These are phyloP conservation scores for Halcyon smyrnensis DNA, from an alignment of 2,797 vertebrate species.

Conservation along the genomic window DNA sequence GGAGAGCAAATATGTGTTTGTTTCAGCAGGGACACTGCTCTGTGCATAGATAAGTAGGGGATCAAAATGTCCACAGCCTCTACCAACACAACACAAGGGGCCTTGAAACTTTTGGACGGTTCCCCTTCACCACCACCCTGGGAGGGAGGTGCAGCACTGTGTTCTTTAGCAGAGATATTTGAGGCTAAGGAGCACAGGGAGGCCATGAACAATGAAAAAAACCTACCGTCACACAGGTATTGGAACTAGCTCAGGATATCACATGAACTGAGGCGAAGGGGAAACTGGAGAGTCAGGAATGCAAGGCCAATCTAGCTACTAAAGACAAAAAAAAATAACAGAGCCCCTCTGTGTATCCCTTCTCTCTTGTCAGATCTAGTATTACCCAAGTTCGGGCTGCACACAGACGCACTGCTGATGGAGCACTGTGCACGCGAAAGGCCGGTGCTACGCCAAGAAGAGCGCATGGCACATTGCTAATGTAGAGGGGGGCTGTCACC, in stretches of 20 bases:
- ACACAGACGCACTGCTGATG: background rate
- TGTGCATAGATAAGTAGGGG: background rate
- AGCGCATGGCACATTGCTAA: background rate
- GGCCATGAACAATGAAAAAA: background rate
- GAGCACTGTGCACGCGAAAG: background rate
- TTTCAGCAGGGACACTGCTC: background rate
- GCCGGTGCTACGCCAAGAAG: background rate
- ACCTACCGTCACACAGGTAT: background rate
- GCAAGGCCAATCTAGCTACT: background rate
- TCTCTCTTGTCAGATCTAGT: background rate
- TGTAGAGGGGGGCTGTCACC: background rate
- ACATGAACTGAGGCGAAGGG: background rate
- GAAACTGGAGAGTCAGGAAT: background rate
- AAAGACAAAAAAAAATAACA: background rate
- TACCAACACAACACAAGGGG: background rate
- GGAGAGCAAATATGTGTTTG: background rate
- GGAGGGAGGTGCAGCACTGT: background rate
- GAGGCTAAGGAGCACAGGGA: background rate
- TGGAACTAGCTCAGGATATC: background rate
- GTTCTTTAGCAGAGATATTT: background rate
- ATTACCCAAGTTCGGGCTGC: background rate
- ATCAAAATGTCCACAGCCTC: background rate
- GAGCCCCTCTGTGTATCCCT: background rate
- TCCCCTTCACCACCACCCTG: background rate
- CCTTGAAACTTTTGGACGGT: background rate